These are phyloP conservation scores for Piprites chloris DNA, from an alignment of 2,113 vertebrate species.

Conservation along the genomic window DNA sequence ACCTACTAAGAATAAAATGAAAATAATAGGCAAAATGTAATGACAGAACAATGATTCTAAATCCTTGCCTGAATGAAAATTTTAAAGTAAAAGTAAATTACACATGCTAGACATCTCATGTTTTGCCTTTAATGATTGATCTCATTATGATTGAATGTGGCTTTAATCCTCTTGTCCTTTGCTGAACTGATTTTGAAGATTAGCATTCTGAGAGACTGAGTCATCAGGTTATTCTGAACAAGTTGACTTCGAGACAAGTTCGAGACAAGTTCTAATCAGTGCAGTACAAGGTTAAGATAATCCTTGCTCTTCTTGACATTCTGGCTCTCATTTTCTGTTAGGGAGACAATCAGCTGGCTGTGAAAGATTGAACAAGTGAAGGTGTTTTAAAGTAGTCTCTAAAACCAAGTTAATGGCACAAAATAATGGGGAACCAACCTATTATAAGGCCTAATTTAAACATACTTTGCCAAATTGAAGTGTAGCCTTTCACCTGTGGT, in stretches of 20 bases:
- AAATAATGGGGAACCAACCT: conserved; percentile 77
- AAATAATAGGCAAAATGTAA: conserved; percentile 39
- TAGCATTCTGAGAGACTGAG: conserved; percentile 65
- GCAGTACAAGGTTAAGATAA: conserved; percentile 65
- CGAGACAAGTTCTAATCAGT: conserved; percentile 66
- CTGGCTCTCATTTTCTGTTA: conserved; percentile 67
- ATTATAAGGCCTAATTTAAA: conserved; percentile 75
- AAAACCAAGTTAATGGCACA: conserved; percentile 71
- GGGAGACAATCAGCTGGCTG: conserved; percentile 57
- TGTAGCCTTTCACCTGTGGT: conserved; percentile 73
- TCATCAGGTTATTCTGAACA: conserved; percentile 68
- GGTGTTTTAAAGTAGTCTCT: conserved; percentile 71
- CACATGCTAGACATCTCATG: neutral
- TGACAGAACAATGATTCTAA: conserved; percentile 27
- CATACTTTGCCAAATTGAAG: conserved; percentile 73
- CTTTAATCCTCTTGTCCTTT: conserved; percentile 63
- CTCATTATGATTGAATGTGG: conserved; percentile 56
- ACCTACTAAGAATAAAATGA: conserved; percentile 11
- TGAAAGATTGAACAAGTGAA: conserved; percentile 64
- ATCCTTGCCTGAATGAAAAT: conserved; percentile 44
- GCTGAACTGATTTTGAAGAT: conserved; percentile 63
- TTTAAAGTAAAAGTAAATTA: conserved; percentile 51
- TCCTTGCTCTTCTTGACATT: conserved; percentile 75
- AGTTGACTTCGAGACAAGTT: conserved; percentile 64
- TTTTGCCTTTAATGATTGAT: conserved; percentile 39